Evolutionary conservation across 1,140 invertebrate species (phyloP), one percentile per base, ranked within the genome.

Genomic region (Stegodyphus dumicola): DNA sequence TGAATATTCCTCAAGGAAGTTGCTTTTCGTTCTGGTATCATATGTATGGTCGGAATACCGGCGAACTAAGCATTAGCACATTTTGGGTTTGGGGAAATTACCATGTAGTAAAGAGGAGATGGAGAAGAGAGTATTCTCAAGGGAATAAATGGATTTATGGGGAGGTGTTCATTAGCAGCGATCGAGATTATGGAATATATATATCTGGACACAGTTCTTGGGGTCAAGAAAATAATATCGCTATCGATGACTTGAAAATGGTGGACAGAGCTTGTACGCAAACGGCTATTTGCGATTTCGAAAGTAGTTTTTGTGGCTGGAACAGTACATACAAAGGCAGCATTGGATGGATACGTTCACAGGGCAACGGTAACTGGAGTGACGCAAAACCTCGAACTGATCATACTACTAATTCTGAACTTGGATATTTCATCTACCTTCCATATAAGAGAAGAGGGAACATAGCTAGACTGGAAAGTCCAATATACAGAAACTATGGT

Each of bases 231-330:
- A 90, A 90, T 66, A 89, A 90, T 79, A 91, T 91, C 48, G 91
- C 90, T 51, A 87, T 91, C 76, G 91, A 91, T 88, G 91, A 91
- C 81, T 78, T 91, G 15, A 85, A 87, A 33, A 87, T 91, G 67
- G 87, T 87, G 52, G 88, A 79, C 73, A 88, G 87, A n/a, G 86
- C 88, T n/a, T 90, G 90, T 87, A 60, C 70, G 9, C 69, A 87
- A 18, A 77, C 77, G 48, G 17, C 18, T 69, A 73, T 48, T 10
- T 89, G 89, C 73, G 85, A 86, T 67, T 89, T 89, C 86, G 89
- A 89, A 84, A 54, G 77, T 11, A 85, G 78, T 65, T 86, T 76
- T 18, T 89, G 89, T 79, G 89, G 88, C 18, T 89, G 85, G 80
- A 87, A 75, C 54, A n/a, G 56, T 51, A 67, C 85, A n/a, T 80